Conservation (phyloP, 1,140 invertebrate species). For the Zophobas atratus region DNA sequence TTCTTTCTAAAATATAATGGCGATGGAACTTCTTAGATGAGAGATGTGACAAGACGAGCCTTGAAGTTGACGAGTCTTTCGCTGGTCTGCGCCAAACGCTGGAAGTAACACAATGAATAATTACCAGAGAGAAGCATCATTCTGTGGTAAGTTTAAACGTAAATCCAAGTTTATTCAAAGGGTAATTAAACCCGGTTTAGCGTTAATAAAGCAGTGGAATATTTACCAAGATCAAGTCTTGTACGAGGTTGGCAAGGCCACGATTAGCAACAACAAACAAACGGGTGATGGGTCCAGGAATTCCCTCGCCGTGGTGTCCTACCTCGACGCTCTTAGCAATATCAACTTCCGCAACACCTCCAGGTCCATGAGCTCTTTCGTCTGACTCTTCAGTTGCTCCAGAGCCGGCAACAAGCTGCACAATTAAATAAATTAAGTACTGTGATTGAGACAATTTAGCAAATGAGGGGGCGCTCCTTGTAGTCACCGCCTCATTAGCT, state of each 20-base stretch:
- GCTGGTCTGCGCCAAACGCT: conserved; percentile 88
- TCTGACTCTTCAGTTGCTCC: conserved; percentile 75
- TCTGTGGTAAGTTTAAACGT: too few relatives aligned
- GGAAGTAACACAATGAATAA: conserved; percentile 65
- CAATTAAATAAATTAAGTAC: conserved; percentile 35
- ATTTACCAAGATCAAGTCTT: conserved; percentile 86
- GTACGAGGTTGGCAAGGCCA: conserved; percentile 86
- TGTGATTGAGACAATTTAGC: background rate
- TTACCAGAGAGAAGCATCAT: background rate
- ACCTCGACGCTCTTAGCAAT: conserved; percentile 68
- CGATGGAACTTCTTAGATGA: conserved; percentile 76
- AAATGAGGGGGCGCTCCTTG: background rate
- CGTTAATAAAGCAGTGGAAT: too few relatives aligned
- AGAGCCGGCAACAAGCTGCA: conserved; percentile 80
- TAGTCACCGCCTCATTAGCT: conserved; percentile 10
- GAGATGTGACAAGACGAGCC: conserved; percentile 88
- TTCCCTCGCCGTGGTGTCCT: conserved; percentile 80
- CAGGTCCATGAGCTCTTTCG: conserved; percentile 71
- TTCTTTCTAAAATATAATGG: conserved; percentile 44
- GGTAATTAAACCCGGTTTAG: too few relatives aligned
- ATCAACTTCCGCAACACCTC: conserved; percentile 69
- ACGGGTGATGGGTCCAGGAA: conserved; percentile 87
- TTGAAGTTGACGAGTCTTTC: conserved; percentile 93
- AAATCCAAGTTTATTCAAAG: too few relatives aligned
- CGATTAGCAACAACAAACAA: conserved; percentile 88